Conservation (phyloP, 2,797 vertebrate genomes). For the Hybognathus amarus region DNA sequence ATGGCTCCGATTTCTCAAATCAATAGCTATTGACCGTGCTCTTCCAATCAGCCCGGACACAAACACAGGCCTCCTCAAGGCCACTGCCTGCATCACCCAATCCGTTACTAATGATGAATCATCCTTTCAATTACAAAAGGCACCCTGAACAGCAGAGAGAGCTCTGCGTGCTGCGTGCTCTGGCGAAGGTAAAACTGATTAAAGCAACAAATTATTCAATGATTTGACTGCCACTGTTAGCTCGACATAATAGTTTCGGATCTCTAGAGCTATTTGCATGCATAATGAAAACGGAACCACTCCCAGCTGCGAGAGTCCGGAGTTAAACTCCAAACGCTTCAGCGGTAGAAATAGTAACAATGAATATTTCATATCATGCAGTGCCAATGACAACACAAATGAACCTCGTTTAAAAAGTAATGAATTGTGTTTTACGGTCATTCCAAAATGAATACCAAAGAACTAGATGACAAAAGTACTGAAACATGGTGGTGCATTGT, state of each 20-base stretch:
- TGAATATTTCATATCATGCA: constrained; percentile 52
- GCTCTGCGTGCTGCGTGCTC: neutral
- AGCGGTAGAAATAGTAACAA: constrained; percentile 33
- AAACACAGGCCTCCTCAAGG: constrained; percentile 45
- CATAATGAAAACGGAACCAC: constrained; percentile 32
- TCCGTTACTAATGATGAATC: constrained; percentile 63
- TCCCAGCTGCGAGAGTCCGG: constrained; percentile 7
- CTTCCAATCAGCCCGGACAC: constrained; percentile 50
- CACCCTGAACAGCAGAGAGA: constrained; percentile 13
- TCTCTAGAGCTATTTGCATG: constrained; percentile 23
- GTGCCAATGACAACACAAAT: constrained; percentile 26
- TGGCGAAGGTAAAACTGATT: constrained; percentile 29
- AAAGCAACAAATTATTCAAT: constrained; percentile 47
- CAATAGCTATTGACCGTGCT: constrained; percentile 67
- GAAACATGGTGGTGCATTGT: neutral
- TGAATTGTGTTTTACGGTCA: neutral
- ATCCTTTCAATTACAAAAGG: constrained; percentile 51
- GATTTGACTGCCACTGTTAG: constrained; percentile 31
- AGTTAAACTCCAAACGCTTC: constrained; percentile 35
- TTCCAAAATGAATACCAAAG: constrained; percentile 5
- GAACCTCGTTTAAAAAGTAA: constrained; percentile 31
- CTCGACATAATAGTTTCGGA: constrained; percentile 19
- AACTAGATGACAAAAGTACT: neutral
- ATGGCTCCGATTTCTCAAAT: constrained; percentile 61
- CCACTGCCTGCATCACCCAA: constrained; percentile 61